phyloP scores from a whole-genome alignment of 2,113 vertebrate genomes.

The Ageneiosus marmoratus region DNA sequence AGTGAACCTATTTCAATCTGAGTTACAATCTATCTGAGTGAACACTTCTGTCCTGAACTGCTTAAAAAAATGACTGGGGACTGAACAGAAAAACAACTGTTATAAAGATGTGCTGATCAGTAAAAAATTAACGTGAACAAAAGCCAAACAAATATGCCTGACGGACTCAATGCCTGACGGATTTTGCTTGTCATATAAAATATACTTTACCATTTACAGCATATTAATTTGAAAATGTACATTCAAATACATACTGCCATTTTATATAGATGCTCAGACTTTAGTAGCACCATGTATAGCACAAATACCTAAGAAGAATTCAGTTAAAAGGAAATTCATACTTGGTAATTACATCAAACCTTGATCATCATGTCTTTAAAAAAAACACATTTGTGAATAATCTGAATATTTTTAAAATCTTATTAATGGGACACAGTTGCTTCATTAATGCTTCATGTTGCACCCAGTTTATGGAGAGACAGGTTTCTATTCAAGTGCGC shows the following conservation, averaged over 20 bases:
- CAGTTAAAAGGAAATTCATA: conserved; percentile 41
- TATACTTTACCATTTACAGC: conserved; percentile 65
- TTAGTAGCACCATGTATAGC: conserved; percentile 67
- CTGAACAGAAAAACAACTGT: not conserved
- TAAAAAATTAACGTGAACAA: not conserved
- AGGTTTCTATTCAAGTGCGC: not conserved
- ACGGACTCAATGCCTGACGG: not conserved
- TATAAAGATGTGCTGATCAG: conserved; percentile 7
- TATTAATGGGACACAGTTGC: not conserved
- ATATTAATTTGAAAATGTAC: conserved; percentile 64
- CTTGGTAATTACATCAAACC: conserved; percentile 25
- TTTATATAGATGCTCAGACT: conserved; percentile 65
- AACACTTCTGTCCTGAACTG: not conserved
- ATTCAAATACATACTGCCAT: conserved; percentile 70
- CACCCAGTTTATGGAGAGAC: not conserved
- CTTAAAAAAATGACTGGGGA: not conserved
- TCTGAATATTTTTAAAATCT: not conserved
- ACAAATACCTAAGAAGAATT: conserved; percentile 52
- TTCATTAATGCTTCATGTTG: not conserved
- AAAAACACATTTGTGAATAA: not conserved
- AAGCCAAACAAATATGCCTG: not conserved
- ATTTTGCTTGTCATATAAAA: conserved; percentile 58
- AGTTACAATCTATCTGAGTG: not conserved
- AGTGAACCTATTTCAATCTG: not conserved
- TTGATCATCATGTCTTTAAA: conserved; percentile 3